Evolutionary conservation across 2,888 invertebrate genomes (phyloP).

Genomic region (Eupithecia insigniata): DNA sequence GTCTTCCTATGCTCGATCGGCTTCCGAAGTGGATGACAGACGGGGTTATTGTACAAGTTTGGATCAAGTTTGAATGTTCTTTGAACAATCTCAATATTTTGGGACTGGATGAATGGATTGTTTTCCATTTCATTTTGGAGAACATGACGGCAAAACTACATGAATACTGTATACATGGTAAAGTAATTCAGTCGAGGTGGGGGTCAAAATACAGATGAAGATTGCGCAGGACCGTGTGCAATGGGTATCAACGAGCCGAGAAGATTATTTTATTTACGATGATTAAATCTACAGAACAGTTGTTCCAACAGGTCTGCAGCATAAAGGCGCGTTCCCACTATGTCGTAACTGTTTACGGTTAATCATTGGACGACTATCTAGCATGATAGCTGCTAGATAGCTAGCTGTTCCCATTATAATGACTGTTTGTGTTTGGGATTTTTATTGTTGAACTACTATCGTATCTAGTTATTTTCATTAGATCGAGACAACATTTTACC

Average conservation of each 20-base stretch:
- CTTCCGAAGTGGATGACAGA: conserved; percentile 8
- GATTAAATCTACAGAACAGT: too few species aligned
- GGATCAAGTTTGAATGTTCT: conserved; percentile 13
- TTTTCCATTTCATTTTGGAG: background rate
- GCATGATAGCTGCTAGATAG: too few species aligned
- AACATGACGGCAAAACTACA: background rate
- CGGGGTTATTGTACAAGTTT: conserved; percentile 9
- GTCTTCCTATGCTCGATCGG: conserved; percentile 7
- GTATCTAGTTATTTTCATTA: too few species aligned
- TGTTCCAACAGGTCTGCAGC: too few species aligned
- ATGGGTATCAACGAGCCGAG: background rate
- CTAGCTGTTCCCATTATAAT: too few species aligned
- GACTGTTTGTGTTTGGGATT: too few species aligned
- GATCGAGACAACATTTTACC: too few species aligned
- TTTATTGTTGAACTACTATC: too few species aligned
- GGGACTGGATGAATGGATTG: background rate
- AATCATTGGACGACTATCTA: too few species aligned
- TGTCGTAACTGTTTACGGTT: too few species aligned
- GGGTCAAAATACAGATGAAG: background rate
- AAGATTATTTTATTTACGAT: background rate
- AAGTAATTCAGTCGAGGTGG: background rate
- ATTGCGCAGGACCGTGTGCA: background rate
- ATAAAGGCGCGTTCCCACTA: too few species aligned
- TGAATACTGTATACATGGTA: background rate
- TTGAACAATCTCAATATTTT: conserved; percentile 6